phyloP scores from a whole-genome alignment of 2,888 invertebrate genomes.

The Synergus laeviventris region DNA sequence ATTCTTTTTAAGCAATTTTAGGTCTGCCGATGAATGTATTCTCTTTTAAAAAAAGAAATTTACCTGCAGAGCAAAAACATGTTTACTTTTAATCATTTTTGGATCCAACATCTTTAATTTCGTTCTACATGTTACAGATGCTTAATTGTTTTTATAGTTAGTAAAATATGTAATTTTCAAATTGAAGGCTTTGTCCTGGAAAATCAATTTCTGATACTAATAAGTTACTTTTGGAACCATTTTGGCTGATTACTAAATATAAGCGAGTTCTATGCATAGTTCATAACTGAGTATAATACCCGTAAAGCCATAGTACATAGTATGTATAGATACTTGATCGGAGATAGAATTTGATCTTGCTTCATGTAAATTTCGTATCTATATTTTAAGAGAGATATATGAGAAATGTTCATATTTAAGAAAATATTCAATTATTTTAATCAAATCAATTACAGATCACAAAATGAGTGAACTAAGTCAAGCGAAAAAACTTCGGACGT shows the following conservation, averaged over 20 bases:
- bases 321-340: neutral
- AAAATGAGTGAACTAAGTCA: slow-evolving; percentile 45
- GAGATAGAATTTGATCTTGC: neutral
- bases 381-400: neutral
- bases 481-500: slow-evolving; percentile 59
- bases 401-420: neutral
- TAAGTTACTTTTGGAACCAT: neutral
- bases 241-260: neutral
- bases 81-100: no score
- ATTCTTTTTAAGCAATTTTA: no score
- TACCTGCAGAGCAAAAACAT: no score
- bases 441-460: slow-evolving; percentile 3
- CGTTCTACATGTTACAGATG: neutral
- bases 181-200: neutral
- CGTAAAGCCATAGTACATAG: neutral
- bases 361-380: neutral
- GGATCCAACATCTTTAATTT: no score
- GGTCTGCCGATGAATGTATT: no score
- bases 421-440: neutral
- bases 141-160: neutral
- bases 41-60: no score
- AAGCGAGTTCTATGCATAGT: slow-evolving; percentile 3
- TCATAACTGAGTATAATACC: neutral
- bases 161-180: neutral
- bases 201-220: neutral